These are phyloP conservation scores for Drosophila leontia DNA, from an alignment of 1,140 invertebrate genomes.

Conservation along the genomic window DNA sequence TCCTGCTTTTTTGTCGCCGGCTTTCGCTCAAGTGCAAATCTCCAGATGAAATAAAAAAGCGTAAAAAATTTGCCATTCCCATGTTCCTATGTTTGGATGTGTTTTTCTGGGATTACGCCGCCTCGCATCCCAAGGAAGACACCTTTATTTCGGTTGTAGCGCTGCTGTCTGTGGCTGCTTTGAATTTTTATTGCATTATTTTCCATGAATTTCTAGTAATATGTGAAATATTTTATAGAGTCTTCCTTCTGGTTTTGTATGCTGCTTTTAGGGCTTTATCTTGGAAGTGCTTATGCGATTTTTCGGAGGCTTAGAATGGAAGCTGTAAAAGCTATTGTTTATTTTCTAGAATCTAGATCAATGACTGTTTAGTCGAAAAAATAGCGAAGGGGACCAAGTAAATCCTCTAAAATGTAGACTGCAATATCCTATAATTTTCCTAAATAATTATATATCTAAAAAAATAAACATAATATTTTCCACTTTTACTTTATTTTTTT, in stretches of 20 bases:
- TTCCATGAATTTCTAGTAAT: slow-evolving; percentile 83
- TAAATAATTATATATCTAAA: too few species aligned
- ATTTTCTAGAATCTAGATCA: slow-evolving; percentile 44
- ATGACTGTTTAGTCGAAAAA: not conserved
- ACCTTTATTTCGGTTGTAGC: slow-evolving; percentile 36
- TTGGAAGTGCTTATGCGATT: slow-evolving; percentile 45
- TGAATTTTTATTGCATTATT: slow-evolving; percentile 84
- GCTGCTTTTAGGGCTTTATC: slow-evolving; percentile 10
- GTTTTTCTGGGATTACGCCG: slow-evolving; percentile 52
- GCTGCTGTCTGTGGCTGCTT: slow-evolving; percentile 65
- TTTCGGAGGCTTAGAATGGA: slow-evolving; percentile 7
- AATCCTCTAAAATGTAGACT: not conserved
- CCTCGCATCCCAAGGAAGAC: slow-evolving; percentile 50
- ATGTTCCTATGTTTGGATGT: not conserved
- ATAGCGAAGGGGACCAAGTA: not conserved
- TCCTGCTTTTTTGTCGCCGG: slow-evolving; percentile 39
- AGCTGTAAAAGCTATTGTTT: slow-evolving; percentile 12
- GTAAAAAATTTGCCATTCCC: slow-evolving; percentile 61
- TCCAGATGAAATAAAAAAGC: slow-evolving; percentile 83
- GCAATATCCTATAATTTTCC: not conserved
- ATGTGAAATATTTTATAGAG: slow-evolving; percentile 71
- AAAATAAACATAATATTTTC: not conserved
- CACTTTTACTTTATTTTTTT: not conserved
- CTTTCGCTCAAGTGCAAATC: slow-evolving; percentile 80
- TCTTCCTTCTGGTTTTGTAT: not conserved